Percentiles rank a stretch among this genome's conserved stretches.
phyloP scores from a whole-genome alignment of 2,888 invertebrate genomes.

The Calliphora vomitoria region DNA sequence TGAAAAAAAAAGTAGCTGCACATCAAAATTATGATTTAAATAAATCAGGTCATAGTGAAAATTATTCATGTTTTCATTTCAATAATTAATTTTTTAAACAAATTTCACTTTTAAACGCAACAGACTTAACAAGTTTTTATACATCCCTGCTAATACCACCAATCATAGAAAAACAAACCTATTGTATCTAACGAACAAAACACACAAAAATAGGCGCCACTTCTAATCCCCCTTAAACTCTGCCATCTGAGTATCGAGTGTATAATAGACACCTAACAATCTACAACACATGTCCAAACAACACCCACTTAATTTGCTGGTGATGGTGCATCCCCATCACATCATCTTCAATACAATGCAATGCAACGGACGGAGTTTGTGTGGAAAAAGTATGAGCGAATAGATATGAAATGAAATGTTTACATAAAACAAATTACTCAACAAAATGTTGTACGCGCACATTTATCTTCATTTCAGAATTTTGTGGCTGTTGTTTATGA shows the following conservation, averaged over 20 bases:
- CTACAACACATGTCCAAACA: constrained; percentile 68
- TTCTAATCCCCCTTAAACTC: constrained; percentile 62
- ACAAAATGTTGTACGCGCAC: constrained; percentile 61
- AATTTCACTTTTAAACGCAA: constrained; percentile 32
- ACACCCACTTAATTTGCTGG: constrained; percentile 69
- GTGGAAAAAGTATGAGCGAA: constrained; percentile 24
- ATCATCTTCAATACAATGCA: background rate
- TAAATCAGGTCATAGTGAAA: constrained; percentile 56
- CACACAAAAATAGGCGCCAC: constrained; percentile 69
- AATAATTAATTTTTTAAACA: background rate
- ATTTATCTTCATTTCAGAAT: constrained; percentile 70
- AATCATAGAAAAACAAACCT: background rate
- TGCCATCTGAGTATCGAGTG: constrained; percentile 19
- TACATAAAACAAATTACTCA: constrained; percentile 72
- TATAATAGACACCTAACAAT: constrained; percentile 61
- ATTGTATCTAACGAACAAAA: background rate
- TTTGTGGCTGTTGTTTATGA: constrained; percentile 44
- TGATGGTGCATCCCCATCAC: constrained; percentile 53
- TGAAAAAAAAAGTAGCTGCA: background rate
- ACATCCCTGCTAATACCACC: background rate
- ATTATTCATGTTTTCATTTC: constrained; percentile 28
- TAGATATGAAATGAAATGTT: constrained; percentile 65
- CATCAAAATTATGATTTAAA: constrained; percentile 7
- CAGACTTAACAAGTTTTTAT: constrained; percentile 29
- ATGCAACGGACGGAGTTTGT: background rate